These are phyloP conservation scores for Spodoptera frugiperda DNA, from an alignment of 1,140 invertebrate genomes.

Conservation along the genomic window DNA sequence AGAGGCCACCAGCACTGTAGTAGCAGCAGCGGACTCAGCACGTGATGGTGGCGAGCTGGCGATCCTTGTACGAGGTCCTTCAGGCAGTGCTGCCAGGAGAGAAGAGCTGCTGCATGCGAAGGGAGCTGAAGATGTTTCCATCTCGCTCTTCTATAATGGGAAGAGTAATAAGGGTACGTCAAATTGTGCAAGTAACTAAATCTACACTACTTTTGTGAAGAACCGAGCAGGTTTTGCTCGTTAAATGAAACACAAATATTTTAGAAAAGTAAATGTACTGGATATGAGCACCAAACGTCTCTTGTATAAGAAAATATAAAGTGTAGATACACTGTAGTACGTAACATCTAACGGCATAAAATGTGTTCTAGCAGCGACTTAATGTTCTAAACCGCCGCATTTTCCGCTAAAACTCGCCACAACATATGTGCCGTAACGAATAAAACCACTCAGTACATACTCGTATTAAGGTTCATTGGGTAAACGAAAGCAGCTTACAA, in stretches of 20 bases:
- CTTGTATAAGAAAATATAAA: neutral
- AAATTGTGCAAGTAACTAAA: neutral
- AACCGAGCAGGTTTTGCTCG: too few relatives aligned
- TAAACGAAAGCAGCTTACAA: neutral
- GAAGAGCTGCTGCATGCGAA: conserved; percentile 74
- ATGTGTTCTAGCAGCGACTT: conserved; percentile 8
- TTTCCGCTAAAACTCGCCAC: conserved; percentile 18
- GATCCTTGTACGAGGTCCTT: conserved; percentile 69
- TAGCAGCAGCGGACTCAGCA: conserved; percentile 61
- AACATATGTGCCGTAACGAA: conserved; percentile 20
- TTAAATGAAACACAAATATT: neutral
- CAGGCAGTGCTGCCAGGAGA: conserved; percentile 57
- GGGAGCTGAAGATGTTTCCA: conserved; percentile 67
- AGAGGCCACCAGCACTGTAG: conserved; percentile 75
- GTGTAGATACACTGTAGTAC: neutral
- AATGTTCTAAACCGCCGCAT: conserved; percentile 19
- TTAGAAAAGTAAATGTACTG: neutral
- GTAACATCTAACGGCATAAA: conserved; percentile 1
- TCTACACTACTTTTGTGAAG: too few relatives aligned
- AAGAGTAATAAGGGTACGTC: conserved; percentile 75
- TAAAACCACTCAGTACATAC: conserved; percentile 6
- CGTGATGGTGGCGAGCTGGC: conserved; percentile 65
- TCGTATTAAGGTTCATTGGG: conserved; percentile 3
- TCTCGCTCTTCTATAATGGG: conserved; percentile 73
- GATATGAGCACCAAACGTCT: neutral